Evolutionary conservation across 2,797 vertebrate genomes (phyloP).

Genomic region (Anas acuta): DNA sequence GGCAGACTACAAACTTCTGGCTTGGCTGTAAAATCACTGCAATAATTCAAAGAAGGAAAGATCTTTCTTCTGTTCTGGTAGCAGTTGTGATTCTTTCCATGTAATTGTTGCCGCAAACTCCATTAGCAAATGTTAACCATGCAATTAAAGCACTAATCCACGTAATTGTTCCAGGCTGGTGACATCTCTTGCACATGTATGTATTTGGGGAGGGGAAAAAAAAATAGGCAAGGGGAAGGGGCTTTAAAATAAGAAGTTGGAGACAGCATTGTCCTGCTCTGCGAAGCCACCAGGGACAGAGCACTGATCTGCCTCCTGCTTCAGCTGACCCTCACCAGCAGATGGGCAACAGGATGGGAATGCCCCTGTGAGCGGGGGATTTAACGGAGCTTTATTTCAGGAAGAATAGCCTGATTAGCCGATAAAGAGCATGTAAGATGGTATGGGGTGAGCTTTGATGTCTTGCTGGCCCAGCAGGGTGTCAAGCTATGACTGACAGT

Average conservation of each 20-base stretch:
- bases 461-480: conserved; percentile 77
- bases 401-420: conserved; percentile 84
- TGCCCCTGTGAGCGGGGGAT: conserved; percentile 80
- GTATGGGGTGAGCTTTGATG: conserved; percentile 82
- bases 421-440: conserved; percentile 83
- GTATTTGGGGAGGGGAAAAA: background rate
- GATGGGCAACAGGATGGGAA: conserved; percentile 81
- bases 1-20: background rate
- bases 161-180: background rate
- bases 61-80: background rate
- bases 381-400: conserved; percentile 80
- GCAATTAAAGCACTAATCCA: conserved; percentile 37
- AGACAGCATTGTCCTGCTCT: conserved; percentile 73
- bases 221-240: background rate
- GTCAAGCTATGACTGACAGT: conserved; percentile 76
- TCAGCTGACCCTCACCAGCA: conserved; percentile 78
- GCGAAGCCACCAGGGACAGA: conserved; percentile 75
- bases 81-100: background rate
- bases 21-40: background rate
- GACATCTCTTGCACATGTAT: conserved; percentile 5
- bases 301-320: conserved; percentile 69
- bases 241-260: conserved; percentile 42
- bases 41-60: background rate
- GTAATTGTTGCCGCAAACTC: background rate
- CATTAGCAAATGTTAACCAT: background rate